phyloP scores from a whole-genome alignment of 2,888 invertebrate species.

The Crematogaster levior region DNA sequence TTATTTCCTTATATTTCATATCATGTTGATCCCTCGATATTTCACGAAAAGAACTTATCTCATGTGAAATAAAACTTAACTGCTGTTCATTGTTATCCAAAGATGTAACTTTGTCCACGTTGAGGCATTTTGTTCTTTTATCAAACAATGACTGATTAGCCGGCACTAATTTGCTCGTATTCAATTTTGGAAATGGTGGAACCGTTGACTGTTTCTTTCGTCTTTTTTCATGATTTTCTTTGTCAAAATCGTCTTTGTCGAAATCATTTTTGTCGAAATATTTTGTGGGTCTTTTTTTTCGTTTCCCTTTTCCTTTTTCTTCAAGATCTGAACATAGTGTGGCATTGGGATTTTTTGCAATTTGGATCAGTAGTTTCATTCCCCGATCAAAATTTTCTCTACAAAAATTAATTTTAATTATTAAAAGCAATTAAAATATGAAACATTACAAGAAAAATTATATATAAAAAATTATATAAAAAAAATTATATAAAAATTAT shows the following conservation, averaged over 20 bases:
- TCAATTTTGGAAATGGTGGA: too few relatives aligned
- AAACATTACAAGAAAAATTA: too few relatives aligned
- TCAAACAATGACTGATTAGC: too few relatives aligned
- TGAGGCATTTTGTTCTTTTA: not conserved
- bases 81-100: not conserved
- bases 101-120: not conserved
- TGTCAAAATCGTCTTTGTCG: too few relatives aligned
- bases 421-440: not conserved
- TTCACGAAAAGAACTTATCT: not conserved
- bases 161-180: not conserved
- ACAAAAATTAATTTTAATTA: not conserved
- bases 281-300: not conserved
- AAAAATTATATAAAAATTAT: too few relatives aligned
- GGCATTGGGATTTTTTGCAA: not conserved
- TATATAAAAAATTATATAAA: too few relatives aligned
- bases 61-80: not conserved
- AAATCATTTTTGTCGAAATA: not conserved
- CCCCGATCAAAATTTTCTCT: conserved; percentile 3
- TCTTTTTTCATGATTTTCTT: not conserved
- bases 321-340: not conserved
- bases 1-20: not conserved
- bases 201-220: too few relatives aligned
- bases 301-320: conserved; percentile 11
- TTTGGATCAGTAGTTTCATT: not conserved
- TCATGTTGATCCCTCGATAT: not conserved